Base-by-base conservation (phyloP, 2,113 vertebrate genomes). In the Rhipidura dahli region DNA sequence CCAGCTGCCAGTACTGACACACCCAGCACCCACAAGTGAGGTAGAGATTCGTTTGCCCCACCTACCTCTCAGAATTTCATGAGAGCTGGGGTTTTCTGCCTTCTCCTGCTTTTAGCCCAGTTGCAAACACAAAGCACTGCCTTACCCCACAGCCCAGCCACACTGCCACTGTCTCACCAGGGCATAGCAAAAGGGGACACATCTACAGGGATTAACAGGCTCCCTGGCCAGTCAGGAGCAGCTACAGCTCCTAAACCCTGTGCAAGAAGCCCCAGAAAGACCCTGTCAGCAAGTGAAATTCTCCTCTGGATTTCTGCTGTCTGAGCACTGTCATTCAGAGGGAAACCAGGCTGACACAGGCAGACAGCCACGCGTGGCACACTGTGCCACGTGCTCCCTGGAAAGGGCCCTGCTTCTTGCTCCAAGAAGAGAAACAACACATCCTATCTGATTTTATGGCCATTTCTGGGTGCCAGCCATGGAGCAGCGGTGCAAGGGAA, bases 121-220 rank as follows among this genome's bases (percentile, higher is more conserved):
- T 1, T 33, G 31, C 35, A 89, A 82, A 69, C 11, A 31, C 18
- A 71, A 44, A 73, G 47, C 7, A 1, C 33, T 65, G 50, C 35
- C 64, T 60, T 15, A 26, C 27, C 15, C 21, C 27, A 30, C 26
- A 49, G 44, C 33, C 10, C 1, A 0, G n/a, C 33, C 78, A 37
- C 0, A 0, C 35, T 47, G 49, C 30, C 72, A 31, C 17, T 0
- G 0, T 51, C 17, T 23, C 68, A 87, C 35, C 31, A 28, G 57
- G 28, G 44, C 15, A 28, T 0, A 71, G 42, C 23, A 39, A n/a
- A 66, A 86, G 6, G 28, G 8, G 49, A 77, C 13, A 12, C 0
- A 9, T n/a, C 30, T 81, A 56, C 16, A 83, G 53, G 6, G n/a
- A 54, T 37, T 22, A 44, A 33, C 6, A 28, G 71, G 44, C 81